Percentiles rank a stretch among this genome's conserved stretches.
Evolutionary conservation across 2,888 invertebrate genomes (phyloP).

Genomic region (Tenthredo notha): DNA sequence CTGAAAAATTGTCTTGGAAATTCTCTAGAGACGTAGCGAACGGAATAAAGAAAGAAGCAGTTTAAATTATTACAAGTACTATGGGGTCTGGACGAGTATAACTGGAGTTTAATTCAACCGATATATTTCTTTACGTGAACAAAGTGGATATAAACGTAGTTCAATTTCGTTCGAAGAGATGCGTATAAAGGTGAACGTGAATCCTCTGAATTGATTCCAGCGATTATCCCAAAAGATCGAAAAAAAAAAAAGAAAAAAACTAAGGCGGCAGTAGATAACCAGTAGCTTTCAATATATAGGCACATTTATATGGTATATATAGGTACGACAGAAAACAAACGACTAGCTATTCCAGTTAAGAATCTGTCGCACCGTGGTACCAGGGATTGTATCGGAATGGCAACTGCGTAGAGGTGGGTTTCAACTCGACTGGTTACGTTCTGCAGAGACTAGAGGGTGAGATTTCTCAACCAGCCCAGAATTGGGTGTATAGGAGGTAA

Average conservation of each 20-base stretch:
- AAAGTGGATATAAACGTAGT: conserved; percentile 11
- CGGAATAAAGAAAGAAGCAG: conserved; percentile 26
- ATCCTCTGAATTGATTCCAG: conserved; percentile 38
- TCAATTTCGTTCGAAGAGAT: conserved; percentile 33
- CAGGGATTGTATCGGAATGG: conserved; percentile 43
- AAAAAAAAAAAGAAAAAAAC: neutral
- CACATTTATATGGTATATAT: conserved; percentile 13
- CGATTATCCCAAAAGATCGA: conserved; percentile 43
- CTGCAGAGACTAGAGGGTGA: neutral
- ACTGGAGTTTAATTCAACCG: conserved; percentile 29
- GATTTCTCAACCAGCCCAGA: conserved; percentile 55
- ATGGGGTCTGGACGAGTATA: conserved; percentile 25
- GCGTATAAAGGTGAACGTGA: conserved; percentile 31
- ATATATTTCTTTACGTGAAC: conserved; percentile 30
- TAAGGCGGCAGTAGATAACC: conserved; percentile 32
- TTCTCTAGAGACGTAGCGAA: neutral
- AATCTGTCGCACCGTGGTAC: conserved; percentile 38
- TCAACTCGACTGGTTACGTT: conserved; percentile 37
- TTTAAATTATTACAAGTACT: conserved; percentile 40
- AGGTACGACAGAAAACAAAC: conserved; percentile 21
- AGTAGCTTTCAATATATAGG: conserved; percentile 33
- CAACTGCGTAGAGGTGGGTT: conserved; percentile 42
- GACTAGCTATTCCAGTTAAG: conserved; percentile 28
- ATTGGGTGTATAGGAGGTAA: conserved; percentile 21
- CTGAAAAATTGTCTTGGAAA: conserved; percentile 20